phyloP scores from a whole-genome alignment of 1,140 invertebrate genomes.

The Plodia interpunctella region DNA sequence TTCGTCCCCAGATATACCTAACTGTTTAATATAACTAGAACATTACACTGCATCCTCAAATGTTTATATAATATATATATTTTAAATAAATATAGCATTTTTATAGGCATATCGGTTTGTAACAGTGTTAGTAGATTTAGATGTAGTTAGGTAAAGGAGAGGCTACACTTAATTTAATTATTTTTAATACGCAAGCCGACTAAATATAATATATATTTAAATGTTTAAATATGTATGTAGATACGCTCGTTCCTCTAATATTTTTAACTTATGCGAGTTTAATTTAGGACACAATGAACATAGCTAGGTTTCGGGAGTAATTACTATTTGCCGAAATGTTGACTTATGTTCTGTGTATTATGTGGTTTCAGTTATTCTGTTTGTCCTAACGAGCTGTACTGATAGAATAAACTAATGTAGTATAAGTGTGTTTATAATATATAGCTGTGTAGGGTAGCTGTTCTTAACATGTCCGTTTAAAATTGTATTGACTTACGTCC shows the following conservation, averaged over 20 bases:
- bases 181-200: constrained; percentile 21
- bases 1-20: background rate
- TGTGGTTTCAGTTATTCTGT: constrained; percentile 10
- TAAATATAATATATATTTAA: constrained; percentile 13
- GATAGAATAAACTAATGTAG: constrained; percentile 20
- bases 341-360: background rate
- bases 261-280: background rate
- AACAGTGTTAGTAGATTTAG: constrained; percentile 19
- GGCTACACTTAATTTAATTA: constrained; percentile 23
- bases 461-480: constrained; percentile 27
- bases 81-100: constrained; percentile 20
- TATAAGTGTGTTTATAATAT: constrained; percentile 29
- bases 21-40: constrained; percentile 11
- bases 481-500: constrained; percentile 21
- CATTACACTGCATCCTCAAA: constrained; percentile 15
- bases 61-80: constrained; percentile 21
- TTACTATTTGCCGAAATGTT: no score
- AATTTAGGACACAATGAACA: background rate
- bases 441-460: constrained; percentile 25
- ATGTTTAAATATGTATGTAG: constrained; percentile 18
- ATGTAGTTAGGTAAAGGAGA: constrained; percentile 19
- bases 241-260: constrained; percentile 21
- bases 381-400: constrained; percentile 26
- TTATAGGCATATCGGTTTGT: constrained; percentile 18
- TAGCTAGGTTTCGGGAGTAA: no score